Base-by-base conservation (phyloP, 2,797 vertebrate species). In the Lepilemur septentrionalis region DNA sequence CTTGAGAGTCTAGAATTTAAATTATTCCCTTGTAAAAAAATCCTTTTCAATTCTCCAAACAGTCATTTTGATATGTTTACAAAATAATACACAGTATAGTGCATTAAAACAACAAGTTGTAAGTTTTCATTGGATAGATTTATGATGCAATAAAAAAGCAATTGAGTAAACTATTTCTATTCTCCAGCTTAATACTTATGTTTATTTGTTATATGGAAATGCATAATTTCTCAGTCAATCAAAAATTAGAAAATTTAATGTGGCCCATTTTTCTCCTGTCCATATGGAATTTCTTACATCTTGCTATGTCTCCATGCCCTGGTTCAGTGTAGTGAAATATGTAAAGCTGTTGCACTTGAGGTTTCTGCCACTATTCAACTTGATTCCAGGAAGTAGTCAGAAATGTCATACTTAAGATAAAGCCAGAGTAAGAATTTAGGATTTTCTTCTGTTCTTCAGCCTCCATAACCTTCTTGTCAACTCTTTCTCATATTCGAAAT, bases 91-190 rank as follows among this genome's bases (percentile, higher is more conserved):
- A 50, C 2, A 48, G 6, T 25, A 15, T 23, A 73, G 23, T 46
- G 1, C 57, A 65, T 86, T 95, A 43, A 91, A 83, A 83, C 78
- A 88, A 38, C 4, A 50, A 88, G 2, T 32, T 94, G 3, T 61
- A 69, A 41, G 7, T 96, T 89, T 86, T 76, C 32, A 69, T 72
- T 20, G 10, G 69, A 35, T 82, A 89, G 55, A 89, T 88, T 89
- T 86, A 97, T 35, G 76, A 69, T 70, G 22, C n/a, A 96, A 96
- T 95, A 48, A 78, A 93, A 93, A 94, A 81, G 9, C 9, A 92
- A 63, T 76, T 57, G 30, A 89, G 35, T 91, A 93, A 95, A 86
- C 79, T 78, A 93, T 81, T 91, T 94, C 69, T 88, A 18, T 93
- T 72, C 59, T 94, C 41, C 11, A 88, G 6, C 5, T 90, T 90